Percentiles rank a stretch among this genome's conserved stretches.
Evolutionary conservation across 2,888 invertebrate genomes (phyloP).

Genomic region (Lycocerus yunnanus): DNA sequence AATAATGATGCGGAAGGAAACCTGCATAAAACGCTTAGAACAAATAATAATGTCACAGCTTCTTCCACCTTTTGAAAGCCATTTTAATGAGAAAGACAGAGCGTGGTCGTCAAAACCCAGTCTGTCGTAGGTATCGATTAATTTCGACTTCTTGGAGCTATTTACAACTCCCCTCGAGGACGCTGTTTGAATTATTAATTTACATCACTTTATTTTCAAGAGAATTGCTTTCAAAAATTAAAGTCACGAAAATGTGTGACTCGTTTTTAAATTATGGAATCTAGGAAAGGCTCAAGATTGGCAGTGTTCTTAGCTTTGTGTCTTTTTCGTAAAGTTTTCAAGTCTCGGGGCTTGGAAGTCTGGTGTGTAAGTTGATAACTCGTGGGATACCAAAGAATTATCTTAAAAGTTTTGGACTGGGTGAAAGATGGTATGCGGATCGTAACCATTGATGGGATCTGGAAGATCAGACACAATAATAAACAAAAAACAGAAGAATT

Average conservation of each 20-base stretch:
- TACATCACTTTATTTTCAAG: not conserved
- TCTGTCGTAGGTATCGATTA: not conserved
- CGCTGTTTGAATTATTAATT: not conserved
- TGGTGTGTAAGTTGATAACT: too few species aligned
- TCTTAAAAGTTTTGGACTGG: too few species aligned
- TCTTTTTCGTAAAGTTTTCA: too few species aligned
- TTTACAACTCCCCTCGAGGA: not conserved
- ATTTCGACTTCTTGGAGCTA: not conserved
- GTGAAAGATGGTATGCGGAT: too few species aligned
- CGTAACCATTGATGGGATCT: too few species aligned
- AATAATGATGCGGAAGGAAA: not conserved
- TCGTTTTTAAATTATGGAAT: not conserved
- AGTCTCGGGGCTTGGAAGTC: too few species aligned
- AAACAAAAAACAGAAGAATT: too few species aligned
- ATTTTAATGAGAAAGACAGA: not conserved
- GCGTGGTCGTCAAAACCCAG: not conserved
- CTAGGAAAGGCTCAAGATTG: too few species aligned
- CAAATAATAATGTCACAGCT: not conserved
- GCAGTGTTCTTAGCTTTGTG: not conserved
- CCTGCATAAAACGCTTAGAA: not conserved
- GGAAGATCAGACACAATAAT: too few species aligned
- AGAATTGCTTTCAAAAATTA: not conserved
- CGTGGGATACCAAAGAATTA: too few species aligned
- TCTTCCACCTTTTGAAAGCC: not conserved
- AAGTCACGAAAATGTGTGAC: not conserved